Conservation (phyloP, 2,113 vertebrate species). For the Psittacula cyanocephala region DNA sequence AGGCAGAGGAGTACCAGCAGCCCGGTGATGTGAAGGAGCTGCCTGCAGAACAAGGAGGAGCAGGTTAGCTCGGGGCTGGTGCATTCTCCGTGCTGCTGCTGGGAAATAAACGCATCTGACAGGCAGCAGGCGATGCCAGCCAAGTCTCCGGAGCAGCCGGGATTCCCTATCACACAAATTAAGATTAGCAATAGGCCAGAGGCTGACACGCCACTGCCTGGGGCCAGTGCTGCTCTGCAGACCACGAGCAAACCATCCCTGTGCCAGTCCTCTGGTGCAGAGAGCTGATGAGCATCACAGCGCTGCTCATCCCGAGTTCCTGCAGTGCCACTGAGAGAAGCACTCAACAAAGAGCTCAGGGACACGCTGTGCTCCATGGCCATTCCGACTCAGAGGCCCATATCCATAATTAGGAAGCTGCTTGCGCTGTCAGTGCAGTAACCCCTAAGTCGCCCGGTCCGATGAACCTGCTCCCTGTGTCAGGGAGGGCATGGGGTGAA, state of each 20-base stretch:
- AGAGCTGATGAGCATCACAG: fast-evolving
- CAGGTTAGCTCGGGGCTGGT: background rate
- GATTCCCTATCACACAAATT: background rate
- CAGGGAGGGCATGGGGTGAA: background rate
- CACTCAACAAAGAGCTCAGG: fast-evolving
- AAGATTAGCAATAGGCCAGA: background rate
- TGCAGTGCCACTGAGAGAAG: fast-evolving
- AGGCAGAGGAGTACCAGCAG: background rate
- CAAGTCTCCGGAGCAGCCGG: background rate
- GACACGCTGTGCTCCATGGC: fast-evolving
- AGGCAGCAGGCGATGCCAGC: background rate
- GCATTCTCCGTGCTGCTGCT: background rate
- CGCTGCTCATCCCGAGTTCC: fast-evolving
- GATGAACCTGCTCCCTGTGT: background rate
- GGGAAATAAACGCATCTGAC: background rate
- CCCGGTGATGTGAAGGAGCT: fast-evolving
- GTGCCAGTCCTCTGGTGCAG: fast-evolving
- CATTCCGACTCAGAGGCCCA: background rate
- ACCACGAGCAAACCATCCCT: fast-evolving
- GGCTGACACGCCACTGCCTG: background rate
- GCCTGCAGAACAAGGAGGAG: background rate
- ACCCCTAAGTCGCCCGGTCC: background rate
- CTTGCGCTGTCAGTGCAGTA: background rate
- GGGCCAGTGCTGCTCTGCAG: background rate
- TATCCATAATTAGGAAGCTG: background rate